phyloP scores from a whole-genome alignment of 2,797 vertebrate species.

The Sebastes nivosus region DNA sequence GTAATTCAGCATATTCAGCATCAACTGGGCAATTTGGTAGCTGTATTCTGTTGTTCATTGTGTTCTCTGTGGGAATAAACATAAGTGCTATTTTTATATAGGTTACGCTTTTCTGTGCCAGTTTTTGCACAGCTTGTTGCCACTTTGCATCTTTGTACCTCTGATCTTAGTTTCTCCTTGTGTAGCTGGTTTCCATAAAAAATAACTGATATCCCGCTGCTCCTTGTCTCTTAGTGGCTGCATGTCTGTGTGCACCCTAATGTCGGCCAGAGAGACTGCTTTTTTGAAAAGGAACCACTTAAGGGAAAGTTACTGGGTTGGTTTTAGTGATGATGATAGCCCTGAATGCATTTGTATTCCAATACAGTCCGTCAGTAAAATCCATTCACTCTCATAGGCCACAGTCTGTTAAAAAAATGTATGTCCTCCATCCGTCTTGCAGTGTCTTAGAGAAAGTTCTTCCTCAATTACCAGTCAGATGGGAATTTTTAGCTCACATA shows the following conservation, averaged over 20 bases:
- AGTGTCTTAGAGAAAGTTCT: neutral
- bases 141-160: slow-evolving; percentile 11
- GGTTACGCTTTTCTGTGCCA: neutral
- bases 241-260: neutral
- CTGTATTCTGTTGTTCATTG: neutral
- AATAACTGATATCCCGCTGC: slow-evolving; percentile 11
- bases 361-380: neutral
- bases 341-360: neutral
- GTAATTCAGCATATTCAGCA: neutral
- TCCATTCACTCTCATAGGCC: neutral
- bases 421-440: neutral
- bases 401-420: neutral
- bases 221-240: neutral
- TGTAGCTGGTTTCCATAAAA: slow-evolving; percentile 1
- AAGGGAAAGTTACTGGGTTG: neutral
- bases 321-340: neutral
- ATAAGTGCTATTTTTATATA: neutral
- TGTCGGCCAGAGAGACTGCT: neutral
- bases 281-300: neutral
- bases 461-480: slow-evolving; percentile 9
- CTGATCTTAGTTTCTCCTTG: neutral
- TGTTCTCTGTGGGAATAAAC: slow-evolving; percentile 2
- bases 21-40: neutral
- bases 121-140: slow-evolving; percentile 8
- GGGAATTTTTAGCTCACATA: neutral